Base-by-base conservation (phyloP, 2,797 vertebrate genomes). In the Acanthiza pusilla region DNA sequence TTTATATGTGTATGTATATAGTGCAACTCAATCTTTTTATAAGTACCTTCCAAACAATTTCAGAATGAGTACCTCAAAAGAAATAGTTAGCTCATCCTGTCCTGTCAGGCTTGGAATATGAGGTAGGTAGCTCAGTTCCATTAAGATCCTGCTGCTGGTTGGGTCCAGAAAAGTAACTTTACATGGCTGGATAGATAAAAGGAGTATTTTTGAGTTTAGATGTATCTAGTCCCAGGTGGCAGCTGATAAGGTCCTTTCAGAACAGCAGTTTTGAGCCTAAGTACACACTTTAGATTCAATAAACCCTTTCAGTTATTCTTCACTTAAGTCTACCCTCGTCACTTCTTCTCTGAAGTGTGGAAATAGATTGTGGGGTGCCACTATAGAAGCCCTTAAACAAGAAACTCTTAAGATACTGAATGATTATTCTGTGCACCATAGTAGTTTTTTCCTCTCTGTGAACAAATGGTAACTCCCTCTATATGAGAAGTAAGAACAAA, bases 1-100 rank as follows among this genome's bases (percentile, higher is more conserved):
- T 22, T 5, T 27, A 3, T 58, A 1, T 55, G 1, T 36, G 3
- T 43, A 2, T 47, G 4, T n/a, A 3, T 65, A 9, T 61, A 38
- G 10, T 30, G 6, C 30, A 81, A 26, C 20, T 63, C 23, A 40
- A 9, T 78, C 10, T 43, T 88, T 75, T 73, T 54, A 1, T 34
- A 57, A 72, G 32, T 61, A 16, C 26, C 17, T 80, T 79, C 15
- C 34, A 58, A 27, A 36, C 9, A 50, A 23, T 42, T 66, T 85
- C 65, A 5, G 13, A 85, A 60, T 42, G 5, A 86, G 11, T 53
- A 42, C 26, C 10, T 89, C 16, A 54, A 57, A 74, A 72, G 23
- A 81, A 78, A 42, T 5, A 77, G 10, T 74, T 88, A 23, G 29
- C 10, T 75, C 26, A 62, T 87, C 11, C 30, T 81, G 1, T 70